Conservation (phyloP, 2,113 vertebrate genomes). For the Pseudorasbora parva region DNA sequence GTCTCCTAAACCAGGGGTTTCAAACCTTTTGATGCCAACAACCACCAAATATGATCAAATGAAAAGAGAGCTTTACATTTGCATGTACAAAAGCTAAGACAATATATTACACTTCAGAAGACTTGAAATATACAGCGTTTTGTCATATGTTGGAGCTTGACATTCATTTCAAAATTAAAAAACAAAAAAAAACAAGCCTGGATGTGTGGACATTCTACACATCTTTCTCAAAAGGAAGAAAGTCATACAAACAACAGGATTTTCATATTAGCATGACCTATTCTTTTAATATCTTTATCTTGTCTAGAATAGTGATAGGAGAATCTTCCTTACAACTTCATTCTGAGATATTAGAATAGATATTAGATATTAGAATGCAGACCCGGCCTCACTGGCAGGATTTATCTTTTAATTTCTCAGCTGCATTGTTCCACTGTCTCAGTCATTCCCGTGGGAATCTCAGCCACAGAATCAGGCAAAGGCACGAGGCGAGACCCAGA, state of each 20-base stretch:
- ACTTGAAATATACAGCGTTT: background rate
- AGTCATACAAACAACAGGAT: background rate
- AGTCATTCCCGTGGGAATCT: constrained; percentile 25
- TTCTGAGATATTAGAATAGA: constrained; percentile 47
- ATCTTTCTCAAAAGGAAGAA: background rate
- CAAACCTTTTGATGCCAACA: background rate
- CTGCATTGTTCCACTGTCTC: constrained; percentile 30
- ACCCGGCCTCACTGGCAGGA: constrained; percentile 37
- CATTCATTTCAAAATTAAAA: too few species aligned
- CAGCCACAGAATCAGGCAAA: constrained; percentile 23
- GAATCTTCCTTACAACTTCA: constrained; percentile 34
- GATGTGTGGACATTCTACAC: too few species aligned
- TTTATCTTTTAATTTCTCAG: constrained; percentile 54
- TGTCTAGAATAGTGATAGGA: constrained; percentile 12
- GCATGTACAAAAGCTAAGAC: too few species aligned
- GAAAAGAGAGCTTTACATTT: too few species aligned
- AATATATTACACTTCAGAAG: background rate
- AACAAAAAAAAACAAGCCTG: background rate
- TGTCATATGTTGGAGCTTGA: background rate
- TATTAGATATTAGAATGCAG: constrained; percentile 48
- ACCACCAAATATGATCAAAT: background rate
- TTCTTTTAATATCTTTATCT: constrained; percentile 2
- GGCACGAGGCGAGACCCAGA: constrained; percentile 41
- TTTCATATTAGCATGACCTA: background rate
- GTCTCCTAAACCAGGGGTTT: background rate